Percentiles rank a stretch among this genome's conserved stretches.
Evolutionary conservation across 2,888 invertebrate species (phyloP).

Genomic region (Micoletzkya japonica): DNA sequence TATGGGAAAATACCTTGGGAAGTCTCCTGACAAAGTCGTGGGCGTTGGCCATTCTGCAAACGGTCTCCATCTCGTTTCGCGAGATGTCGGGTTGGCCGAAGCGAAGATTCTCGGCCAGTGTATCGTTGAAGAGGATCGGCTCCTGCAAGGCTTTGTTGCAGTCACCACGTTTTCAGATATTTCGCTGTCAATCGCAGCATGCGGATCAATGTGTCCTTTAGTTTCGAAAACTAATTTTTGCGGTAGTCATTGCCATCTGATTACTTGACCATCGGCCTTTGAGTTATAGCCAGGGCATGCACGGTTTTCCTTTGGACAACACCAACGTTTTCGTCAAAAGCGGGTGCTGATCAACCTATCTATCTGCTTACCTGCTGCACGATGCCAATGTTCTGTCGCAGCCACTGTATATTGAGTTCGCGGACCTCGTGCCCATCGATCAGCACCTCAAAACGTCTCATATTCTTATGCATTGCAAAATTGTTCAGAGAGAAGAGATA

Average conservation of each 20-base stretch:
- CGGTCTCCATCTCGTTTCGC: slow-evolving; percentile 34
- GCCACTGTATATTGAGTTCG: slow-evolving; percentile 40
- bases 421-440: slow-evolving; percentile 40
- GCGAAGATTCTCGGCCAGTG: slow-evolving; percentile 37
- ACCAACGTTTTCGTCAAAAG: no score
- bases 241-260: no score
- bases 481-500: not conserved
- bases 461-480: slow-evolving; percentile 39
- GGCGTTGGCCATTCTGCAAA: slow-evolving; percentile 38
- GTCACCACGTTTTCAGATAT: not conserved
- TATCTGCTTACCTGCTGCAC: slow-evolving; percentile 35
- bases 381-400: slow-evolving; percentile 36
- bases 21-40: slow-evolving; percentile 42
- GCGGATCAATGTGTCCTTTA: no score
- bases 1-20: slow-evolving; percentile 26
- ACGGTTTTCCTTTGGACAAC: no score
- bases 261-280: no score
- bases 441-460: slow-evolving; percentile 32
- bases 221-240: no score
- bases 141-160: slow-evolving; percentile 23
- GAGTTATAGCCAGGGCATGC: no score
- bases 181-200: no score
- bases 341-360: no score
- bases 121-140: slow-evolving; percentile 44
- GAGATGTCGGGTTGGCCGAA: slow-evolving; percentile 34